A percentile compares a stretch with the other conserved stretches of the same genome.
phyloP scores from a whole-genome alignment of 2,797 vertebrate genomes.

The Alcedo atthis region DNA sequence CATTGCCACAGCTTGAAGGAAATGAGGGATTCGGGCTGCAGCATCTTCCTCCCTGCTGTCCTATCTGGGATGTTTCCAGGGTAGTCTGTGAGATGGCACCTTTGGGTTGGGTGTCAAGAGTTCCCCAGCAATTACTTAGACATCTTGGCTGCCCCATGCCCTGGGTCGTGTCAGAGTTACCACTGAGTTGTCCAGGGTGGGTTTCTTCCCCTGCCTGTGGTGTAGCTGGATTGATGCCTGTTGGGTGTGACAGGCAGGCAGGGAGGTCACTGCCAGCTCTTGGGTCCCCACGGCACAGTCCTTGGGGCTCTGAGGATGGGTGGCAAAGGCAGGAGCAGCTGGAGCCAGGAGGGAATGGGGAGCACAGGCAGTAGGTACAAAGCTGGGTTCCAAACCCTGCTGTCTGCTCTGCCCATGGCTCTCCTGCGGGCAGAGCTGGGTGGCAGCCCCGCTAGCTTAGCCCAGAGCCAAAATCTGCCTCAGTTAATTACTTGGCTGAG shows the following conservation, averaged over 20 bases:
- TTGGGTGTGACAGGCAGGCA: neutral
- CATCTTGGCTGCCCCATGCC: neutral
- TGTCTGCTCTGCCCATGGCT: neutral
- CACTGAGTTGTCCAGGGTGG: neutral
- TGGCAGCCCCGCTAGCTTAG: neutral
- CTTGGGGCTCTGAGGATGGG: neutral
- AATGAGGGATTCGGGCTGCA: neutral
- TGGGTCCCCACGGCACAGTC: no score
- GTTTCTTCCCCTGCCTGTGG: neutral
- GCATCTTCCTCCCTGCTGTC: neutral
- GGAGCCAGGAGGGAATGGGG: neutral
- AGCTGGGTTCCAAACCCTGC: fast-evolving
- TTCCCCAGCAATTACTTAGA: neutral
- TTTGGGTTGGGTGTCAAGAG: neutral
- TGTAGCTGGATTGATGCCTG: neutral
- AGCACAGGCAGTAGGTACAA: neutral
- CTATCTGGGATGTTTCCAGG: neutral
- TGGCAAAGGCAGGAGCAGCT: neutral
- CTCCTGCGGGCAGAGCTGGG: neutral
- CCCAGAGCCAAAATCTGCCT: neutral
- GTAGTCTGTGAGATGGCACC: neutral
- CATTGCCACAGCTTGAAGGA: neutral
- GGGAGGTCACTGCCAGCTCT: neutral
- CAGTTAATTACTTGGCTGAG: neutral
- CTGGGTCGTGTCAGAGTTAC: no score